Evolutionary conservation across 2,113 vertebrate genomes (phyloP).

Genomic region (Nestor notabilis): DNA sequence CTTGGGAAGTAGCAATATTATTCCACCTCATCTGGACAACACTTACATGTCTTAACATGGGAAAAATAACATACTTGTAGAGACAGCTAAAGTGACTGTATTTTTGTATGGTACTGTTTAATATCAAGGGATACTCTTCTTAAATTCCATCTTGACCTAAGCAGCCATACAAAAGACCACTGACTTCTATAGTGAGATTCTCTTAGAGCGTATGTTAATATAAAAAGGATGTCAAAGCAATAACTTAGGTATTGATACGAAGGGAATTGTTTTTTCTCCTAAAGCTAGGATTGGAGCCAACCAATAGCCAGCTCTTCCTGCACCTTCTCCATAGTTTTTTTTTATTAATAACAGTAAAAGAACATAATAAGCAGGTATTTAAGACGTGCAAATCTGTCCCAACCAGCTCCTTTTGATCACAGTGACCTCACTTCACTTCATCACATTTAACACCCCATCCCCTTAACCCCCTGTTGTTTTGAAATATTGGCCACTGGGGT

Average conservation of each 20-base stretch:
- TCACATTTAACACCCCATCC: background rate
- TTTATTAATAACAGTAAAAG: background rate
- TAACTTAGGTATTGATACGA: background rate
- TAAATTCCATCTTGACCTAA: background rate
- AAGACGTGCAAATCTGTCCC: background rate
- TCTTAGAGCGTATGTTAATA: background rate
- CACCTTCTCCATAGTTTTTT: background rate
- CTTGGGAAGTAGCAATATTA: background rate
- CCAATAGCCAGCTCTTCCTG: background rate
- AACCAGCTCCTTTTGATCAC: slow-evolving; percentile 28
- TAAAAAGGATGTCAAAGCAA: background rate
- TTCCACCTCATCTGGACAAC: background rate
- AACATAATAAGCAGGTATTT: background rate
- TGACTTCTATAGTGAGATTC: background rate
- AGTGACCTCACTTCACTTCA: slow-evolving; percentile 7
- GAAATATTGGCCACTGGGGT: slow-evolving; percentile 28
- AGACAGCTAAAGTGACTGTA: background rate
- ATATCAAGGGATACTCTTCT: background rate
- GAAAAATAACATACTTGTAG: background rate
- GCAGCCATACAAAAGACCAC: background rate
- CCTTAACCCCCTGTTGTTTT: background rate
- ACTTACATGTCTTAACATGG: background rate
- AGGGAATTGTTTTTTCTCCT: background rate
- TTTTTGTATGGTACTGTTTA: background rate
- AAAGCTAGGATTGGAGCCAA: background rate